Conservation (phyloP, 2,113 vertebrate species). For the Cinclus cinclus region DNA sequence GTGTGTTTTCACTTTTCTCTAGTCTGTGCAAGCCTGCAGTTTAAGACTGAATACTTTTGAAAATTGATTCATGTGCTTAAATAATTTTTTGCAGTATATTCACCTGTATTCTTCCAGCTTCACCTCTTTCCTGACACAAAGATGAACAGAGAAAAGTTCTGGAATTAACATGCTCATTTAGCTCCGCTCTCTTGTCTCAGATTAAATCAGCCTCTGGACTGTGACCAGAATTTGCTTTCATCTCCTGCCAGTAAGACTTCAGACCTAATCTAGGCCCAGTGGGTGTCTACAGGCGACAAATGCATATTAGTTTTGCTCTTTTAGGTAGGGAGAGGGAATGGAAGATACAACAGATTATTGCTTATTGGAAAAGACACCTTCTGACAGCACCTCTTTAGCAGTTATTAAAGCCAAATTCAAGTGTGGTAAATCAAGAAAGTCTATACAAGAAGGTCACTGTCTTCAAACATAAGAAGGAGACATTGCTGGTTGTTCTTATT, state of each 20-base stretch:
- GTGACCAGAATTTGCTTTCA: slow-evolving; percentile 23
- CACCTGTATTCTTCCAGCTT: background rate
- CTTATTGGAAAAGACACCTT: background rate
- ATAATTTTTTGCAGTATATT: background rate
- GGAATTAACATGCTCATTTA: background rate
- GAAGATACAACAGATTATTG: background rate
- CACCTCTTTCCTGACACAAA: background rate
- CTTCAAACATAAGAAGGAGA: background rate
- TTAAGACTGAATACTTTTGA: background rate
- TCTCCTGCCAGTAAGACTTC: background rate
- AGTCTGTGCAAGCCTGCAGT: background rate
- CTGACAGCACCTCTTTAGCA: background rate
- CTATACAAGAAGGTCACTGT: background rate
- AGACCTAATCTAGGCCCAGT: background rate
- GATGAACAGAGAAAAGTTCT: background rate
- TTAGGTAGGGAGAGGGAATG: background rate
- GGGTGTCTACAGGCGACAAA: background rate
- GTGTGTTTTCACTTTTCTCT: background rate
- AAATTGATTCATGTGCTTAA: background rate
- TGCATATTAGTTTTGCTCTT: background rate
- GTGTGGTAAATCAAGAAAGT: background rate
- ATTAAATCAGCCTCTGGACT: slow-evolving; percentile 12
- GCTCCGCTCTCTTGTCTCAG: background rate
- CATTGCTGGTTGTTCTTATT: background rate
- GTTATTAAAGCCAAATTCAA: background rate